phyloP scores from a whole-genome alignment of 23 tunicate species.

The Clavelina lepadiformis region DNA sequence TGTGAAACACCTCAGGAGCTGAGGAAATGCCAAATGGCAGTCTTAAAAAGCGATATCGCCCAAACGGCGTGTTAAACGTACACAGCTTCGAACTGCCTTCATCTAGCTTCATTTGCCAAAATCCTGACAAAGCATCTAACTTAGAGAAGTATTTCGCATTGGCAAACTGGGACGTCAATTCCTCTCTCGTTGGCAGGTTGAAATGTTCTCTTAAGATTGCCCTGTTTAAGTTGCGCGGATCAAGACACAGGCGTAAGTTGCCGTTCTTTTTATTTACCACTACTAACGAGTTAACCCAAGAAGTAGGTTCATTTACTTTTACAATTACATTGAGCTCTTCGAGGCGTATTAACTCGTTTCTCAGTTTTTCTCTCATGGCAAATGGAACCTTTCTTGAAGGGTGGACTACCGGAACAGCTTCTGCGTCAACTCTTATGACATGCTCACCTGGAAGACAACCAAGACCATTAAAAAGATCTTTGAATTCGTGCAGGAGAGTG shows the following conservation, averaged over 20 bases:
- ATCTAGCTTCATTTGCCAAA: slow-evolving; percentile 24
- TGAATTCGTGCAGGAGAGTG: no score
- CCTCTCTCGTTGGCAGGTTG: slow-evolving; percentile 15
- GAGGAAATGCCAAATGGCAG: slow-evolving; percentile 38
- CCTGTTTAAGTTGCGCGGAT: slow-evolving; percentile 13
- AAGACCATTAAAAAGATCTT: no score
- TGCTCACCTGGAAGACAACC: no score
- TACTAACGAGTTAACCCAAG: no score
- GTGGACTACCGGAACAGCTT: no score
- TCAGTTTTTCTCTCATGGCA: no score
- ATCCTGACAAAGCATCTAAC: slow-evolving; percentile 16
- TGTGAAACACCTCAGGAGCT: no score
- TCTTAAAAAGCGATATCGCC: slow-evolving; percentile 20
- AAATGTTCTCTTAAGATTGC: slow-evolving; percentile 24
- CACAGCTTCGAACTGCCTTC: slow-evolving; percentile 4
- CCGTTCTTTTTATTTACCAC: slow-evolving; percentile 23
- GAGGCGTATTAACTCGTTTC: no score
- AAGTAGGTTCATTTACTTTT: no score
- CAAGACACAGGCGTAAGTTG: slow-evolving; percentile 13
- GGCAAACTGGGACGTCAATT: slow-evolving; percentile 9
- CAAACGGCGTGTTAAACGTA: slow-evolving; percentile 25
- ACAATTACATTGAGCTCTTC: no score
- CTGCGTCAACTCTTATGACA: no score
- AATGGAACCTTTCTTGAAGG: no score
- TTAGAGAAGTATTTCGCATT: slow-evolving; percentile 26